Evolutionary conservation across 2,888 invertebrate genomes (phyloP), one percentile per base, ranked within the genome.

Genomic region (Cataglyphis rosenhaueri): DNA sequence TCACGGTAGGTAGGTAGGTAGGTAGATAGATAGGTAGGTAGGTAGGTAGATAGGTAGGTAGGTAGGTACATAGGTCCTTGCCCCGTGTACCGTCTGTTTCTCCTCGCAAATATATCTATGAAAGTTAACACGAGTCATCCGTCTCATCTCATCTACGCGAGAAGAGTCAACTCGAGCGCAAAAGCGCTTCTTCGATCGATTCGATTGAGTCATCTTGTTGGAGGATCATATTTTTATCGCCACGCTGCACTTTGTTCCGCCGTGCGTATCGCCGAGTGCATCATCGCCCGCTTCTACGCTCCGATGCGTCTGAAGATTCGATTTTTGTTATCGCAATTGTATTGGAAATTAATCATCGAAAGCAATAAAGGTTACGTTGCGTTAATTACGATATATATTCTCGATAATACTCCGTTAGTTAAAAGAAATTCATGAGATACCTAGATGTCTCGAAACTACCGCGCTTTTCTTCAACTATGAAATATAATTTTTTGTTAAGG

Each of bases 1-100:
- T 91, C 90, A 91, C 86, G 82, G 85, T 65, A 79, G 82, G 84
- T 25, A 25, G 25, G 25, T 25, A 25, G 25, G 25, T 25, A 38
- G 82, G 84, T 64, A 70, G 70, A 0, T 41, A 44, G 41, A 0
- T 71, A 71, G 71, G 8, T 48, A n/a, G 18, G 48, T 48, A 48
- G 12, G 3, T 41, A 41, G 41, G 89, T 55, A 29, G 25, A 15
- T 44, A 44, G 82, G 85, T 65, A 79, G 82, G 84, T 71, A 71
- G 59, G 18, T 48, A n/a, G 18, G 48, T 48, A 48, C 41, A 12
- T 41, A 41, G 41, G 89, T 55, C 74, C 9, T 29, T n/a, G 70
- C n/a, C 62, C 21, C 66, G 68, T 74, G 81, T 78, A 76, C 79
- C 85, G 82, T 82, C 79, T 82, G 85, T 87, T 78, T 78, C 76